Evolutionary conservation across 1,140 invertebrate species (phyloP), one percentile per base, ranked within the genome.

Genomic region (Drosophila lowei): DNA sequence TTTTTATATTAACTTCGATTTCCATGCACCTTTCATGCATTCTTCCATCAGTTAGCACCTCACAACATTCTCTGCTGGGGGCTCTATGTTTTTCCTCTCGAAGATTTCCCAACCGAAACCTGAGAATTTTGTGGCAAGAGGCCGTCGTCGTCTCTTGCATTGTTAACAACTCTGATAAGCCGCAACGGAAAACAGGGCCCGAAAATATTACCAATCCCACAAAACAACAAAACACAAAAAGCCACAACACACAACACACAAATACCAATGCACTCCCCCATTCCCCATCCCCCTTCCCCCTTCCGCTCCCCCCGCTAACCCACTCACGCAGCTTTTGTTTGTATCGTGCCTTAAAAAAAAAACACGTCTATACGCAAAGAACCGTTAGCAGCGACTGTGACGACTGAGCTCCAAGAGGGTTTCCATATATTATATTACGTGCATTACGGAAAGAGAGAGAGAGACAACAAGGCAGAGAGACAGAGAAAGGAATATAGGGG

Each of bases 361-460:
- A 79, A 89, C 85, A 84, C 85, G 89, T 89, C 89, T 72, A 63
- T 90, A 90, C 89, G 89, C 89, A 90, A 90, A 90, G 85, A 90
- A 90, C 89, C 89, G 89, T 90, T 90, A 90, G 71, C 72, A 77
- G 77, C 59, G 70, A 90, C 89, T 90, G 79, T 81, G 62, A 67
- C 50, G 60, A 38, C 28, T n/a, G 49, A 23, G 63, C 48, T 18
- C 18, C 30, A 38, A 71, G 66, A 50, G 66, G 68, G 65, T 38
- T 64, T 58, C 58, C 34, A 47, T 64, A 59, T 58, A 13, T 53
- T 23, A 21, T 42, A 25, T 43, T 54, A 48, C 61, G 46, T 67
- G 52, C 50, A 61, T 44, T 62, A 46, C 46, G 16, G 21, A 23
- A 41, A 59, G 41, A 66, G 18, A 38, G 47, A 59, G 15, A 65